These are phyloP conservation scores for Oryzias woworae DNA, from an alignment of 2,113 vertebrate species.

Conservation along the genomic window DNA sequence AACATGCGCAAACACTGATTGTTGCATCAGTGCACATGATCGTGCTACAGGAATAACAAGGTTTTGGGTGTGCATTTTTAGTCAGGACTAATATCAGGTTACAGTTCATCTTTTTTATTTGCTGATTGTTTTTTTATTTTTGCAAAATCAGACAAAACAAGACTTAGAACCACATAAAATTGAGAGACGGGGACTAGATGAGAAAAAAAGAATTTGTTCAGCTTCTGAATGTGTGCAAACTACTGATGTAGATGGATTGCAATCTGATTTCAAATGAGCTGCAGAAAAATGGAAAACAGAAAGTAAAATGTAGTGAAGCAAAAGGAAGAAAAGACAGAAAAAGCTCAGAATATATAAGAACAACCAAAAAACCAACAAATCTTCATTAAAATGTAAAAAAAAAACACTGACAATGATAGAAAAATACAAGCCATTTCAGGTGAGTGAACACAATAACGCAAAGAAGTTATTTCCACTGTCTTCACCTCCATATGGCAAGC, in stretches of 20 bases:
- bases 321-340: conserved; percentile 8
- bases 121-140: too few relatives aligned
- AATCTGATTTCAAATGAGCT: conserved; percentile 40
- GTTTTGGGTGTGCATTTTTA: conserved; percentile 31
- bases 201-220: conserved; percentile 30
- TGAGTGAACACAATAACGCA: conserved; percentile 21
- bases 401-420: not conserved
- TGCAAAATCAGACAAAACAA: too few relatives aligned
- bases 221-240: conserved; percentile 22
- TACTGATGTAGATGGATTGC: conserved; percentile 25
- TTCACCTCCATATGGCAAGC: not conserved
- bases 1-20: conserved; percentile 57
- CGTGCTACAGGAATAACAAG: conserved; percentile 26
- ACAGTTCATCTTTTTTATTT: conserved; percentile 11
- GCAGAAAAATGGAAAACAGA: conserved; percentile 1
- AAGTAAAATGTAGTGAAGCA: conserved; percentile 2
- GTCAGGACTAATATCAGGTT: conserved; percentile 1
- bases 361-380: conserved; percentile 1
- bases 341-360: conserved; percentile 16
- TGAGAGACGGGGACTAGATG: conserved; percentile 13
- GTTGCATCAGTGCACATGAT: conserved; percentile 47
- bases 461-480: conserved; percentile 32
- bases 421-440: conserved; percentile 16
- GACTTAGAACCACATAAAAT: not conserved
- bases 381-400: conserved; percentile 1